Evolutionary conservation across 2,888 invertebrate genomes (phyloP), one percentile per base, ranked within the genome.

Genomic region (Acrocyrtus sp.): DNA sequence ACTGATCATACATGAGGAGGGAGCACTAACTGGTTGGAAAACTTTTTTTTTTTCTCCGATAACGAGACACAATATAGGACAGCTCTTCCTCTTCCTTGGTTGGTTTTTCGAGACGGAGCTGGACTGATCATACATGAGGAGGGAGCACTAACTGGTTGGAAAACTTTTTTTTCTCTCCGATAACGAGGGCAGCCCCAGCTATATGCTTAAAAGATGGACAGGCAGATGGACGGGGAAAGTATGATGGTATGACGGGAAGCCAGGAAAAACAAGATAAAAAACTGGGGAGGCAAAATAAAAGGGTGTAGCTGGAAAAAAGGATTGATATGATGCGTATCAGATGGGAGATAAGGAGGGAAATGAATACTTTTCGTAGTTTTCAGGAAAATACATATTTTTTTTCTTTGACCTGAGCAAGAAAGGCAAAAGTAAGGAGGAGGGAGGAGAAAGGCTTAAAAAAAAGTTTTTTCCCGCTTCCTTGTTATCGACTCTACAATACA

Each of bases 321-420:
- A 15, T 39, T 50, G 58, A 34, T 41, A 34, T 41, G 66, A 48
- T 57, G 6, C 50, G 21, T 56, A 65, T 65, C 65, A 48, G 56
- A 65, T 66, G 48, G 29, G 5, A 41, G 66, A 66, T 66, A 66
- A 50, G 57, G 27, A 51, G 47, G 57, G 41, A 41, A 57, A 57
- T 43, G 43, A 26, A 27, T 57, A 43, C 45, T 57, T 56, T 12
- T 24, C 43, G 26, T 22, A 5, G 19, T 21, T 19, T 53, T 24
- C 29, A 24, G 26, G 39, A 19, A 17, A 43, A 39, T 27, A 19
- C 19, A 27, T 34, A 34, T 53, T 21, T 34, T 21, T 53, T 39
- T 43, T 53, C 17, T 53, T 19, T 29, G 21, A 53, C 53, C 21
- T 53, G 3, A 21, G 8, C n/a, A 24, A 43, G 57, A 57, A 43